A percentile compares a stretch with the other conserved stretches of the same genome.
Conservation (phyloP, 2,888 invertebrate species). For the Drosophila setosimentum region DNA sequence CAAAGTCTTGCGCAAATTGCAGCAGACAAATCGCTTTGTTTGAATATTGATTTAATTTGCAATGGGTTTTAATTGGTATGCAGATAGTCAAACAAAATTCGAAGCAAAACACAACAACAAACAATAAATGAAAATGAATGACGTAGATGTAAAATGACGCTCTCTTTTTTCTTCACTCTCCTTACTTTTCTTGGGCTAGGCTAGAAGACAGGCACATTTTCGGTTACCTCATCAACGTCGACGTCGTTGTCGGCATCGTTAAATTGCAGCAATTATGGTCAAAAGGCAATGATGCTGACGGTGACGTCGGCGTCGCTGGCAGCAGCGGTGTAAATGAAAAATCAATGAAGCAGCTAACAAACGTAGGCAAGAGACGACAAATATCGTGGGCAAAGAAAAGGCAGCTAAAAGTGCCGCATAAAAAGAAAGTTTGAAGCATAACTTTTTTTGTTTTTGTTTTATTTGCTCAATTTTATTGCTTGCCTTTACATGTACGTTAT, state of each 20-base stretch:
- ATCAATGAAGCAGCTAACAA: conserved; percentile 74
- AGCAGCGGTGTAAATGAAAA: conserved; percentile 59
- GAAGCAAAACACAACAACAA: conserved; percentile 20
- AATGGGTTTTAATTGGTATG: conserved; percentile 66
- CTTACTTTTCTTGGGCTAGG: conserved; percentile 8
- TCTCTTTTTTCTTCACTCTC: conserved; percentile 3
- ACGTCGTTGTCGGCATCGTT: conserved; percentile 33
- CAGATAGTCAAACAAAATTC: conserved; percentile 55
- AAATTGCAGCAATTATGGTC: conserved; percentile 71
- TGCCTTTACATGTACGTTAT: conserved; percentile 19
- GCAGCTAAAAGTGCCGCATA: conserved; percentile 71
- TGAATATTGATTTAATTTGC: conserved; percentile 56
- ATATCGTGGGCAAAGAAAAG: conserved; percentile 64
- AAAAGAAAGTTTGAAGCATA: conserved; percentile 71
- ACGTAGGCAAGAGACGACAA: conserved; percentile 43
- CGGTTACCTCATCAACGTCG: conserved; percentile 66
- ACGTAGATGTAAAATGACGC: conserved; percentile 12
- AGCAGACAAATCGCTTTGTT: conserved; percentile 38
- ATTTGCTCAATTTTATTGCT: conserved; percentile 31
- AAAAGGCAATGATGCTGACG: conserved; percentile 17
- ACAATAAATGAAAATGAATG: conserved; percentile 30
- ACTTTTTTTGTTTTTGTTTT: conserved; percentile 37
- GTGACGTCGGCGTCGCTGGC: conserved; percentile 1
- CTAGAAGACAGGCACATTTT: conserved; percentile 29
- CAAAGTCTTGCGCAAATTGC: conserved; percentile 65